Evolutionary conservation across 2,888 invertebrate genomes (phyloP).

Genomic region (Leptinotarsa tumamoca): DNA sequence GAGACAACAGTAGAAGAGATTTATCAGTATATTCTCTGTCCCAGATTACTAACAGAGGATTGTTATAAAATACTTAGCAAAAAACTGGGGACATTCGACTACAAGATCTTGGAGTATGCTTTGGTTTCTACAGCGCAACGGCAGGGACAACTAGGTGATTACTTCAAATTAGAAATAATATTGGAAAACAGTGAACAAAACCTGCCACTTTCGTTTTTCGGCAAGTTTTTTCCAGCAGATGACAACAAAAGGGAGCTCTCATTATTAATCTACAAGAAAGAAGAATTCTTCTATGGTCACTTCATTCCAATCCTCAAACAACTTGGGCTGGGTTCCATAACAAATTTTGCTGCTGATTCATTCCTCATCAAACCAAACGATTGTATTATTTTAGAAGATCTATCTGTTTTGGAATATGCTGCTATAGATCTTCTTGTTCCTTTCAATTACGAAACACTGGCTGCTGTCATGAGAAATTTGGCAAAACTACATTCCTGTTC

Average conservation of each 20-base stretch:
- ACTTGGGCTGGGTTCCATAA: neutral
- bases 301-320: neutral
- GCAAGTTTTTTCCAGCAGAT: conserved; percentile 1
- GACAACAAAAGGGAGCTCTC: neutral
- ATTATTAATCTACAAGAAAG: neutral
- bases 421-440: neutral
- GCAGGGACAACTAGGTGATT: neutral
- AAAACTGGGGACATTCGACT: neutral
- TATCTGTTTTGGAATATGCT: neutral
- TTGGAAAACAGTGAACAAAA: neutral
- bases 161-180: neutral
- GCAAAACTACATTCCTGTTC: conserved; percentile 5
- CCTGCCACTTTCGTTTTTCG: neutral
- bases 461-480: conserved; percentile 1
- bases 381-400: neutral
- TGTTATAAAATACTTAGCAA: neutral
- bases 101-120: neutral
- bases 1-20: neutral
- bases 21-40: neutral
- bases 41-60: neutral
- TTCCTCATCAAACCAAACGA: neutral
- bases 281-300: conserved; percentile 2
- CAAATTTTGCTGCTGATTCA: neutral
- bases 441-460: neutral
- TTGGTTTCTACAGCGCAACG: neutral